These are phyloP conservation scores for Blennius ocellaris DNA, from an alignment of 2,113 vertebrate species.

Conservation along the genomic window DNA sequence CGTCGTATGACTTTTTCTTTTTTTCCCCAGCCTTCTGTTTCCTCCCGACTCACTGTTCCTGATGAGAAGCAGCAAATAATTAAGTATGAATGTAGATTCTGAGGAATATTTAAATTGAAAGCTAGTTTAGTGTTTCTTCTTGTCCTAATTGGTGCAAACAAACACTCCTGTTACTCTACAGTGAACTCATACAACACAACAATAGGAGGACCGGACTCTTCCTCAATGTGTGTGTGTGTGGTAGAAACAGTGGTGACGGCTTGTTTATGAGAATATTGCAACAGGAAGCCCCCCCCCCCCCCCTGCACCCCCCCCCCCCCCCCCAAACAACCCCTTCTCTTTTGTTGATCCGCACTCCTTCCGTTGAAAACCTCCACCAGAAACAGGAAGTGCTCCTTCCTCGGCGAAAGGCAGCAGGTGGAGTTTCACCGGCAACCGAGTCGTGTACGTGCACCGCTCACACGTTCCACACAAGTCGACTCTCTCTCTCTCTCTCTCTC, in stretches of 20 bases:
- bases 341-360: slow-evolving; percentile 17
- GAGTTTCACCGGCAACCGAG: slow-evolving; percentile 20
- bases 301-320: slow-evolving; percentile 11
- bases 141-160: too few relatives aligned
- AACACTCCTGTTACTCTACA: too few relatives aligned
- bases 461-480: background rate
- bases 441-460: slow-evolving; percentile 2
- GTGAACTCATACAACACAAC: background rate
- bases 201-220: slow-evolving; percentile 1
- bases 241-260: slow-evolving; percentile 7
- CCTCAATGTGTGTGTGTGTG: slow-evolving; percentile 15
- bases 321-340: background rate
- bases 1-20: too few relatives aligned
- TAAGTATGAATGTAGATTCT: too few relatives aligned
- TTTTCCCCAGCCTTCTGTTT: too few relatives aligned
- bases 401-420: slow-evolving; percentile 27
- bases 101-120: too few relatives aligned
- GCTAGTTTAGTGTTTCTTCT: too few relatives aligned
- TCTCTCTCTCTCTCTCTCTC: slow-evolving; percentile 21
- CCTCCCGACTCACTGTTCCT: too few relatives aligned
- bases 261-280: slow-evolving; percentile 43
- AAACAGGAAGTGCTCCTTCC: slow-evolving; percentile 62
- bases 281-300: slow-evolving; percentile 21
- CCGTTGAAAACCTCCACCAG: slow-evolving; percentile 21
- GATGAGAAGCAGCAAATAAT: too few relatives aligned